Base-by-base conservation (phyloP, 2,113 vertebrate species). In the Nanorana parkeri region DNA sequence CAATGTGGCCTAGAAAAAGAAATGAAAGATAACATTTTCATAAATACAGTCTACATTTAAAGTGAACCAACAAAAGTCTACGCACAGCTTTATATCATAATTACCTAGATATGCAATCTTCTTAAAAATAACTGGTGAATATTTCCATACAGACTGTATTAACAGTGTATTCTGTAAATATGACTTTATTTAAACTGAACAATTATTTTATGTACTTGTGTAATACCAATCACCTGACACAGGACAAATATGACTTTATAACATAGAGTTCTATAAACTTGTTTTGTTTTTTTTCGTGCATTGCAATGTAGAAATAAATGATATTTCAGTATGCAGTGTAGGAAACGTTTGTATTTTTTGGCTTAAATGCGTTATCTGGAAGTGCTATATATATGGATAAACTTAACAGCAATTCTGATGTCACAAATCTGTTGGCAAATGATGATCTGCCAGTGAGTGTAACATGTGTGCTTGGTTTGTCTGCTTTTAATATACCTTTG, bases 111-210 rank as follows among this genome's bases (percentile, higher is more conserved):
- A 81, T 32, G 79, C 69, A 73, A 73, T 65, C 23, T 64, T 71
- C 55, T 52, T 72, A 16, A 61, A 5, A 26, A 60, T 63, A 36
- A 55, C 56, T 61, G 24, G 29, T 60, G 55, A 76, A n/a, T 20
- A 51, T 80, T 80, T 64, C 41, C n/a, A 55, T 65, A 41, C 36
- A 52, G 52, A 65, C 5, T 73, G 79, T 72, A 32, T 28, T 55
- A 13, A 2, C 51, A n/a, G 11, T 36, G 51, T 77, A 20, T 21
- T 66, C 8, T 58, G 24, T 67, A 78, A 54, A 78, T 68, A 56
- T 32, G 52, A 54, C 28, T 67, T 78, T 2, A 23, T 67, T 65
- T n/a, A 15, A 54, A 13, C 21, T n/a, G 15, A 54, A 29, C 0
- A n/a, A 63, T 55, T 32, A 32, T 52, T 24, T 24, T 65, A 17